These are phyloP conservation scores for Passer domesticus DNA, from an alignment of 2,113 vertebrate species.

Conservation along the genomic window DNA sequence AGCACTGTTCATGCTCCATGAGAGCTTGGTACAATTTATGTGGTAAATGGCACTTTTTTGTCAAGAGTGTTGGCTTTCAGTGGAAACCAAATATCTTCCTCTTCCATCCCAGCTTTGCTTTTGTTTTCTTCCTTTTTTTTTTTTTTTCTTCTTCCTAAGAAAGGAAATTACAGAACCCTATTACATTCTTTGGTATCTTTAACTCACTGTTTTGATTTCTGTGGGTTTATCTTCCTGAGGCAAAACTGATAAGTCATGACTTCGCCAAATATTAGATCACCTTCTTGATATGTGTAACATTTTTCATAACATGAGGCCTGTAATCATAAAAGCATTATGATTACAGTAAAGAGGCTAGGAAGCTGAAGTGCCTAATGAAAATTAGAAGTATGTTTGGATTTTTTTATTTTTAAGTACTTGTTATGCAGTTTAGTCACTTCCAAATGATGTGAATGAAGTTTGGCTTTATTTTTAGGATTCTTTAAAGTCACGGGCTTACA, in stretches of 20 bases:
- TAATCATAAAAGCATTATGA: not conserved
- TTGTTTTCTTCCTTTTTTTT: slow-evolving; percentile 27
- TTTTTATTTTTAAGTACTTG: not conserved
- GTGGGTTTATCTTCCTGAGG: slow-evolving; percentile 34
- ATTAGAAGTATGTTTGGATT: not conserved
- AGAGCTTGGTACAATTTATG: not conserved
- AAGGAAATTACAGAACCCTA: slow-evolving; percentile 41
- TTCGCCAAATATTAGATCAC: slow-evolving; percentile 24
- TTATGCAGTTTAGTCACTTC: not conserved
- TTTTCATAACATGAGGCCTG: not conserved
- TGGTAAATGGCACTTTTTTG: not conserved
- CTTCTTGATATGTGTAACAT: not conserved
- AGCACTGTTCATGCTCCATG: not conserved
- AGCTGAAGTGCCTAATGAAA: not conserved
- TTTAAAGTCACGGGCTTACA: not conserved
- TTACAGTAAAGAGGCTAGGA: not conserved
- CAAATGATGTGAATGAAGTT: not conserved
- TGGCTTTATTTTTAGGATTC: not conserved
- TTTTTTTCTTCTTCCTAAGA: not conserved
- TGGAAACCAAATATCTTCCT: not conserved
- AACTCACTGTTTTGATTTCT: slow-evolving; percentile 49
- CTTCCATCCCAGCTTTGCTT: not conserved
- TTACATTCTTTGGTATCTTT: slow-evolving; percentile 24
- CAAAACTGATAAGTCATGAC: not conserved
- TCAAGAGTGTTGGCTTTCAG: not conserved